Conservation (phyloP, 2,888 invertebrate genomes). For the Blera fallax region DNA sequence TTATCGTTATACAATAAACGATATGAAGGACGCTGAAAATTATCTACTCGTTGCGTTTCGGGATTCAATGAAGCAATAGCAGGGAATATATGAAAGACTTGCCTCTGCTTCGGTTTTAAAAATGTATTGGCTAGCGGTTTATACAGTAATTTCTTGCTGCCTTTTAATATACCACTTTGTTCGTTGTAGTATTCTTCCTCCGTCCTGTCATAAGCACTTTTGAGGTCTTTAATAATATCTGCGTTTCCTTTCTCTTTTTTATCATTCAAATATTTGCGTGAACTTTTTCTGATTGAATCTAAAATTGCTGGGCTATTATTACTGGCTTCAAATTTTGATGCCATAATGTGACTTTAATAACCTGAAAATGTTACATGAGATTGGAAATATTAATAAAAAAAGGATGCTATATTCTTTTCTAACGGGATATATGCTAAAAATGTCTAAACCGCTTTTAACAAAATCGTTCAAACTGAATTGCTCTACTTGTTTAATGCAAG, state of each 20-base stretch:
- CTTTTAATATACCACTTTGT: not conserved
- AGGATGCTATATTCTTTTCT: not conserved
- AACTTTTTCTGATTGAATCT: not conserved
- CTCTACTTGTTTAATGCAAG: no score
- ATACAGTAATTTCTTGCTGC: not conserved
- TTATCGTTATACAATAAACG: conserved; percentile 11
- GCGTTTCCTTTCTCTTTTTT: not conserved
- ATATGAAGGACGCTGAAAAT: not conserved
- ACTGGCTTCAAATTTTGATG: conserved; percentile 46
- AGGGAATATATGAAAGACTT: not conserved
- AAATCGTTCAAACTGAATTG: no score
- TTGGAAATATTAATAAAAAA: not conserved
- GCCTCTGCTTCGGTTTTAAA: not conserved
- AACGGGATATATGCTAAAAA: not conserved
- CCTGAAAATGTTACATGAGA: conserved; percentile 26
- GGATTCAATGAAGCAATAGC: not conserved
- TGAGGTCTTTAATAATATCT: not conserved
- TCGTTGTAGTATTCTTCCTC: not conserved
- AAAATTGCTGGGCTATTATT: conserved; percentile 26
- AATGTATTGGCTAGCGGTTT: not conserved
- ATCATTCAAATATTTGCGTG: not conserved
- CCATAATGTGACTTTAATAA: conserved; percentile 45
- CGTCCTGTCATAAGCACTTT: not conserved
- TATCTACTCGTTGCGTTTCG: not conserved
- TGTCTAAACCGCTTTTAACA: not conserved